phyloP scores from a whole-genome alignment of 2,888 invertebrate species.

The Noctuana brunneofusca region DNA sequence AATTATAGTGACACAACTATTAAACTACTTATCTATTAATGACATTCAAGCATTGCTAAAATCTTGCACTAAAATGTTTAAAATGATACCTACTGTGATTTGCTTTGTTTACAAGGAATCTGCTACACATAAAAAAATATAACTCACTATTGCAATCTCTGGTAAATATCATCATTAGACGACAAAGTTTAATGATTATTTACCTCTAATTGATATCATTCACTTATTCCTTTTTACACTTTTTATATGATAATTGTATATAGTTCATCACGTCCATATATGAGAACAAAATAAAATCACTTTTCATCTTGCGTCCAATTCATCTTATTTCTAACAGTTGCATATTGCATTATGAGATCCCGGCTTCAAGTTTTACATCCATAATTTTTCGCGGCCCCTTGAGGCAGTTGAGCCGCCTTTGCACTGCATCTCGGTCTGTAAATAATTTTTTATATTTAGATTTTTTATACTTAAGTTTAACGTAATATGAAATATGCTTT shows the following conservation, averaged over 20 bases:
- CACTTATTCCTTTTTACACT: constrained; percentile 73
- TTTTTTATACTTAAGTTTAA: neutral
- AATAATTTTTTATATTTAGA: neutral
- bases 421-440: constrained; percentile 97
- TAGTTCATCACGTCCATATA: constrained; percentile 61
- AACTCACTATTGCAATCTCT: constrained; percentile 77
- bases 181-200: constrained; percentile 62
- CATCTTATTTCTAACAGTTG: constrained; percentile 59
- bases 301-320: constrained; percentile 69
- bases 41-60: constrained; percentile 62
- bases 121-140: constrained; percentile 77
- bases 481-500: too few relatives aligned
- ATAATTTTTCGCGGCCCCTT: constrained; percentile 77
- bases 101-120: constrained; percentile 51
- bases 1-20: constrained; percentile 61
- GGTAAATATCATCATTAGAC: constrained; percentile 66
- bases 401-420: constrained; percentile 90
- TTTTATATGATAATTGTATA: constrained; percentile 48
- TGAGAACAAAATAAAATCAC: constrained; percentile 81
- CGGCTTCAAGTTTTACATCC: constrained; percentile 78
- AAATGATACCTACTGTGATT: constrained; percentile 48
- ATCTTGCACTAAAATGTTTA: constrained; percentile 57
- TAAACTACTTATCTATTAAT: constrained; percentile 44
- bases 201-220: constrained; percentile 62
- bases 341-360: constrained; percentile 78